Evolutionary conservation across 2,113 vertebrate species (phyloP).

Genomic region (Tringa solitaria): DNA sequence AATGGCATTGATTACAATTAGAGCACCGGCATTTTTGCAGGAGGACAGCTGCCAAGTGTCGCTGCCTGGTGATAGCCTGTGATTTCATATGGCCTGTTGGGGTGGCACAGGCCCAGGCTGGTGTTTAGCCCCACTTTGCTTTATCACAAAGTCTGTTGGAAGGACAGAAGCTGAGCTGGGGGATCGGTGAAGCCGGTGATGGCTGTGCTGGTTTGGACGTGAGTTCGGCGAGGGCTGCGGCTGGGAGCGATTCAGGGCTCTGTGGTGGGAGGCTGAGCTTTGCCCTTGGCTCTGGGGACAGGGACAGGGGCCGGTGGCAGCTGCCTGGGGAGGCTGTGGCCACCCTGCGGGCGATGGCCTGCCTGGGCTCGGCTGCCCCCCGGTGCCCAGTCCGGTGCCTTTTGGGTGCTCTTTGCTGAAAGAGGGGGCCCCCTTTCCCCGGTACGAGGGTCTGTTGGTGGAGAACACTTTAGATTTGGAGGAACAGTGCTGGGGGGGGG

Average conservation of each 20-base stretch:
- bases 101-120: neutral
- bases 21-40: neutral
- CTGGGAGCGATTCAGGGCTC: neutral
- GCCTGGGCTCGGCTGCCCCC: neutral
- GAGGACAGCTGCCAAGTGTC: neutral
- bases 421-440: neutral
- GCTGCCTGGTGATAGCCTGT: neutral
- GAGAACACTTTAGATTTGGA: neutral
- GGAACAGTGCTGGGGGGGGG: accelerated
- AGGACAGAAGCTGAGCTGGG: neutral
- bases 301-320: neutral
- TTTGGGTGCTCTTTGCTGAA: neutral
- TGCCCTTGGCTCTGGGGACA: neutral
- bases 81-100: neutral
- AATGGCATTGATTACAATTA: neutral
- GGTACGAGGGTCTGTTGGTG: neutral
- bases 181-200: neutral
- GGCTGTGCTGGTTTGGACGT: neutral
- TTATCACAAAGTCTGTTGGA: neutral
- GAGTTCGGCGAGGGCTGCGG: neutral
- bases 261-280: neutral
- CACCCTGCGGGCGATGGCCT: neutral
- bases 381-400: accelerated
- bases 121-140: neutral
- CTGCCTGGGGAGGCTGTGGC: neutral